Base-by-base conservation (phyloP, 2,113 vertebrate species). In the Triplophysa siluroides region DNA sequence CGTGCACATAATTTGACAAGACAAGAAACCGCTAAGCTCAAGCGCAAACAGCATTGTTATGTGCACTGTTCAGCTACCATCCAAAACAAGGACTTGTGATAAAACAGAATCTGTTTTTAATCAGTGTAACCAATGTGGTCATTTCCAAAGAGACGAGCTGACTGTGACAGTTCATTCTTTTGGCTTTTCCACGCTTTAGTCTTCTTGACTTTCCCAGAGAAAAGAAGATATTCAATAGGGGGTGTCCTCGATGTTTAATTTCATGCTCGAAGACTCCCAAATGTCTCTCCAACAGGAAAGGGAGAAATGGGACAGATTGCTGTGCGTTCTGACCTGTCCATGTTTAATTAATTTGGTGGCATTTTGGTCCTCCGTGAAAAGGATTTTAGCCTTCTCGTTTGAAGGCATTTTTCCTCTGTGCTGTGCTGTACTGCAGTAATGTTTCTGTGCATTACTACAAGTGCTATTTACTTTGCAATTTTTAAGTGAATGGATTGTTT, bases 171-270 rank as follows among this genome's bases (percentile, higher is more conserved):
- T 79, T 85, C 83, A 77, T 80, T 68, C 73, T 79, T 79, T 89
- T 81, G 86, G 63, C 86, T 85, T 86, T 86, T 87, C 61, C 1
- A 29, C 18, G 70, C 7, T 71, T 78, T 13, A 19, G 13, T 33
- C 62, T 78, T 85, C 62, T n/a, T 66, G 67, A 73, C 61, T 84
- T 73, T 79, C 72, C 72, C 74, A 81, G 80, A 88, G 83, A 89
- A 87, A 80, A 85, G 86, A 73, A 88, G 89, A 90, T 90, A 91
- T 92, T 90, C 85, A 88, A 86, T 91, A 88, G 91, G 87, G 90
- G 88, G 90, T 87, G 84, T 89, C 84, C 86, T 85, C 89, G 89
- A 91, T 92, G 90, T 92, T 92, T 92, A 91, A 93, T 93, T 92
- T 93, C 91, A 91, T 92, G 92, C 86, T 92, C 87, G 88, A 91